These are phyloP conservation scores for Drosophila hamatofila DNA, from an alignment of 2,888 invertebrate genomes.

Conservation along the genomic window DNA sequence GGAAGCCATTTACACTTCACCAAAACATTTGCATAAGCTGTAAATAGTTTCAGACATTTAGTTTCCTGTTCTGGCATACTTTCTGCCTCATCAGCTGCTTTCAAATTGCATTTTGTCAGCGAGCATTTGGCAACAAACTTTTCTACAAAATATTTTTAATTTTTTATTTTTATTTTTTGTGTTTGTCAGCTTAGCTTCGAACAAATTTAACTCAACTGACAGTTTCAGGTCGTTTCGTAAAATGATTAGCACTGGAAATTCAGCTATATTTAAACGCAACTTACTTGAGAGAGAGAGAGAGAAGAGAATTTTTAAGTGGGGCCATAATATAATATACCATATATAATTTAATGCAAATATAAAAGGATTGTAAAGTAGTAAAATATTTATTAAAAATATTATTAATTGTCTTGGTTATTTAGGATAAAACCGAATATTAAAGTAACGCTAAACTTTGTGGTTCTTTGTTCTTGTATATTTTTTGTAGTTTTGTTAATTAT, in stretches of 20 bases:
- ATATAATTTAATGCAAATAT: not conserved
- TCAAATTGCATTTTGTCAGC: slow-evolving; percentile 39
- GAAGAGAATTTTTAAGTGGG: no score
- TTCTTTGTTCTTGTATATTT: no score
- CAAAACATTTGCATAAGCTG: slow-evolving; percentile 43
- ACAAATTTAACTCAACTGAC: slow-evolving; percentile 27
- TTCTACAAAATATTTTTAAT: not conserved
- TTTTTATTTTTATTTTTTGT: not conserved
- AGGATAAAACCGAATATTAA: no score
- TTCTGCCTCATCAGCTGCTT: slow-evolving; percentile 15
- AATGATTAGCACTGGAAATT: slow-evolving; percentile 9
- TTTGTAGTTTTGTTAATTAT: no score
- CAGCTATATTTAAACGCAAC: not conserved
- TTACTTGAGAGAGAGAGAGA: not conserved
- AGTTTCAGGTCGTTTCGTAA: slow-evolving; percentile 12
- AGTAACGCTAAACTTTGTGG: no score
- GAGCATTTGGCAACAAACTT: slow-evolving; percentile 30
- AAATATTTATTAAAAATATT: no score
- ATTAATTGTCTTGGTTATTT: no score
- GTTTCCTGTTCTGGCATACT: slow-evolving; percentile 15
- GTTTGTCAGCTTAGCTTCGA: slow-evolving; percentile 22
- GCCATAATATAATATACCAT: no score
- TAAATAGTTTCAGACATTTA: slow-evolving; percentile 40
- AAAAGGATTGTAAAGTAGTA: no score
- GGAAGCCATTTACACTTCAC: slow-evolving; percentile 29